phyloP scores from a whole-genome alignment of 2,888 invertebrate genomes.

The Philaethria dido region DNA sequence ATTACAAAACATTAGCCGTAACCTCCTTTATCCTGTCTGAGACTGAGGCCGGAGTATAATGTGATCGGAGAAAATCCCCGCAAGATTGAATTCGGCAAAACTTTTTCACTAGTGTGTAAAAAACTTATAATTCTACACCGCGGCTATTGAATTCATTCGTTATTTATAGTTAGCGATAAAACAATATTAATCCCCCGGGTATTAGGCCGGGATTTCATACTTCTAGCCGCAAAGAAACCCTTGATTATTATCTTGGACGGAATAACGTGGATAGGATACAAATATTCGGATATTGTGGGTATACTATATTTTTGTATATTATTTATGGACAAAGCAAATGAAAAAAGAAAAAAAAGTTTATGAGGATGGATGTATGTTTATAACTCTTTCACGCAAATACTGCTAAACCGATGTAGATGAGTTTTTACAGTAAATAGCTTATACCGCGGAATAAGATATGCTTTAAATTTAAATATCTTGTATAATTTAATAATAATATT shows the following conservation, averaged over 20 bases:
- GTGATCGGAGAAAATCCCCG: conserved; percentile 68
- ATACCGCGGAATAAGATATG: too few species aligned
- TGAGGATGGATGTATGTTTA: too few species aligned
- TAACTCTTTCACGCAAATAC: too few species aligned
- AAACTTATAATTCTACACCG: conserved; percentile 76
- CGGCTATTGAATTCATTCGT: conserved; percentile 79
- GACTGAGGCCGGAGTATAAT: conserved; percentile 57
- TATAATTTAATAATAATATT: too few species aligned
- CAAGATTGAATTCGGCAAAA: conserved; percentile 77
- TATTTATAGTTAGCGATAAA: conserved; percentile 83
- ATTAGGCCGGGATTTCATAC: conserved; percentile 79
- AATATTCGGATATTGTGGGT: conserved; percentile 20
- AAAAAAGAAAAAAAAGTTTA: too few species aligned
- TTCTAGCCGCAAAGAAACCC: conserved; percentile 72
- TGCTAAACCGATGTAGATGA: too few species aligned
- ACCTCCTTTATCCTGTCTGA: conserved; percentile 44
- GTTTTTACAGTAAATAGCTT: too few species aligned
- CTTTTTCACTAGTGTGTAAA: conserved; percentile 76
- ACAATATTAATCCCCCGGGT: conserved; percentile 83
- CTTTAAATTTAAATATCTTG: too few species aligned
- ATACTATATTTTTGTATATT: background rate
- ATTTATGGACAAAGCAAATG: too few species aligned
- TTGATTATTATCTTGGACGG: conserved; percentile 62
- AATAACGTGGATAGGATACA: conserved; percentile 60
- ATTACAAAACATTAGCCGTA: conserved; percentile 41